A percentile compares a stretch with the other conserved stretches of the same genome.
Conservation (phyloP, 2,888 invertebrate genomes). For the Melipona beecheii region DNA sequence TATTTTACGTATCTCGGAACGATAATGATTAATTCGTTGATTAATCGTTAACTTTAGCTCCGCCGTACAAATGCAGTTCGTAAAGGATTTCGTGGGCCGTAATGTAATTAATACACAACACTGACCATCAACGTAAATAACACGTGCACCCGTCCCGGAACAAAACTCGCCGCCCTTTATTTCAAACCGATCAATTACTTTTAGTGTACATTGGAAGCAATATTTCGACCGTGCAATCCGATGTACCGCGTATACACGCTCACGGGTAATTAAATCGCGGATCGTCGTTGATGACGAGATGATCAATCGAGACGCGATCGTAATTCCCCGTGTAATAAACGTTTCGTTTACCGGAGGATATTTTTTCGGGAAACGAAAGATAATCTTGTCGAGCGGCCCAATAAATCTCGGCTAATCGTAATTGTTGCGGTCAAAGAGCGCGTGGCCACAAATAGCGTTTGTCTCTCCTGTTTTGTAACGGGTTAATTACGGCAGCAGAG, state of each 20-base stretch:
- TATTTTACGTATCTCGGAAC: too few species aligned
- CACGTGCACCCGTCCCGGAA: not conserved
- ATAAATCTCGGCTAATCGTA: slow-evolving; percentile 68
- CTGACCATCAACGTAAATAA: not conserved
- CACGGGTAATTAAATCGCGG: slow-evolving; percentile 48
- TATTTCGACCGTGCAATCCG: slow-evolving; percentile 30
- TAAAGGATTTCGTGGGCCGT: not conserved
- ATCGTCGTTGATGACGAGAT: slow-evolving; percentile 32
- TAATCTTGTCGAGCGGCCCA: slow-evolving; percentile 41
- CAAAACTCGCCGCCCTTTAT: slow-evolving; percentile 1
- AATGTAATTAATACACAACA: not conserved
- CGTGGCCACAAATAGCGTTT: slow-evolving; percentile 66
- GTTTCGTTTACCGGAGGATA: slow-evolving; percentile 36
- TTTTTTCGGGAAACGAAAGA: slow-evolving; percentile 63
- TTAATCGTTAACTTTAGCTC: not conserved
- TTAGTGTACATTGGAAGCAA: slow-evolving; percentile 8
- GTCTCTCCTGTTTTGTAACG: slow-evolving; percentile 63
- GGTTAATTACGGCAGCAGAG: slow-evolving; percentile 71
- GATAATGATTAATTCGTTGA: too few species aligned
- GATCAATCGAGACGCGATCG: slow-evolving; percentile 40
- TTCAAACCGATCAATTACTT: slow-evolving; percentile 33
- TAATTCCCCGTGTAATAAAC: slow-evolving; percentile 38
- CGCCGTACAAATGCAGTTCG: not conserved
- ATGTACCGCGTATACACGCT: not conserved
- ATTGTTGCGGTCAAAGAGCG: slow-evolving; percentile 69